A percentile compares a stretch with the other conserved stretches of the same genome.
Conservation (phyloP, 2,888 invertebrate genomes). For the Leptopilina drosophilae region DNA sequence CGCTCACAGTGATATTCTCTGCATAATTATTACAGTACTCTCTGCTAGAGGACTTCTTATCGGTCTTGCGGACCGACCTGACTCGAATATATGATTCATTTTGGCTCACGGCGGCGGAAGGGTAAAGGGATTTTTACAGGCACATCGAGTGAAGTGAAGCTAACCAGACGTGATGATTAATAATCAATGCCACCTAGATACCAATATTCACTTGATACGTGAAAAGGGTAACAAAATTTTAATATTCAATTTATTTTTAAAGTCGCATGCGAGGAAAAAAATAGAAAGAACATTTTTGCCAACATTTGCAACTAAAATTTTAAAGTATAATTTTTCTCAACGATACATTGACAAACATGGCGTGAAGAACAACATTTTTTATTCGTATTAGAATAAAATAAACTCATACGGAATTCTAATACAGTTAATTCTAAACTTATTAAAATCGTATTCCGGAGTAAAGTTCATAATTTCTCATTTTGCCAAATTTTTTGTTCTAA, state of each 20-base stretch:
- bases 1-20: conserved; percentile 66
- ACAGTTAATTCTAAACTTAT: too few species aligned
- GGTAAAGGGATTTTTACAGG: conserved; percentile 58
- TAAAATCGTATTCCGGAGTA: too few species aligned
- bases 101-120: conserved; percentile 50
- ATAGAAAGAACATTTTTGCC: neutral
- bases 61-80: conserved; percentile 59
- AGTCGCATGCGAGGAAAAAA: neutral
- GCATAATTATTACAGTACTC: conserved; percentile 71
- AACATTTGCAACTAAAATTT: neutral
- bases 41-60: conserved; percentile 63
- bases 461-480: too few species aligned
- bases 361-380: too few species aligned
- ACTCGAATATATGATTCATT: conserved; percentile 62
- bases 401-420: too few species aligned
- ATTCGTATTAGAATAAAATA: neutral
- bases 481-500: too few species aligned
- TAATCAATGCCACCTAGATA: conserved; percentile 29
- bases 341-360: too few species aligned
- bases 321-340: too few species aligned
- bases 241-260: neutral
- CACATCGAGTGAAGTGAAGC: conserved; percentile 53
- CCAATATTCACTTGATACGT: conserved; percentile 30
- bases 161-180: conserved; percentile 45
- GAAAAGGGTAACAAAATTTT: conserved; percentile 48